Conservation (phyloP, 2,113 vertebrate genomes). For the Cryptotis parvus region DNA sequence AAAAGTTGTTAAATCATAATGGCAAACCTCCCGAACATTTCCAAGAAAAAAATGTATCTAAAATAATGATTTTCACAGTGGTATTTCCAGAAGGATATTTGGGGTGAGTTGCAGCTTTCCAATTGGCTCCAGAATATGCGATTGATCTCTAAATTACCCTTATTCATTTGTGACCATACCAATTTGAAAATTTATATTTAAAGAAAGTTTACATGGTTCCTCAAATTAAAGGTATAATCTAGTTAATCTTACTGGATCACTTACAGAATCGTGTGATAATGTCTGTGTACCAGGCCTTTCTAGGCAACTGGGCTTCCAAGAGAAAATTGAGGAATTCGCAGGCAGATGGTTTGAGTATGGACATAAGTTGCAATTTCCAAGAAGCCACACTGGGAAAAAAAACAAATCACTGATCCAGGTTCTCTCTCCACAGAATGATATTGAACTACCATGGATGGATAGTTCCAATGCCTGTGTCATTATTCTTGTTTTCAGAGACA, state of each 20-base stretch:
- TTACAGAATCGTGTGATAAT: neutral
- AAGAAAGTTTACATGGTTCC: neutral
- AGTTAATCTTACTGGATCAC: neutral
- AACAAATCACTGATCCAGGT: neutral
- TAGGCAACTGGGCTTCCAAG: neutral
- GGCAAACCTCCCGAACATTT: conserved; percentile 16
- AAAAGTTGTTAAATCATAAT: conserved; percentile 13
- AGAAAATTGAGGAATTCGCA: neutral
- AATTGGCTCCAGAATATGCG: neutral
- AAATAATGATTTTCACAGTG: neutral
- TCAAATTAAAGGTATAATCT: neutral
- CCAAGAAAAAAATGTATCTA: neutral
- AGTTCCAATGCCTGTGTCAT: neutral
- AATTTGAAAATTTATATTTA: neutral
- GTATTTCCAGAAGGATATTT: neutral
- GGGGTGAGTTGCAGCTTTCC: neutral
- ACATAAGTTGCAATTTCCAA: neutral
- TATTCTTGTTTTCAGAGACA: conserved; percentile 16
- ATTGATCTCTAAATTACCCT: neutral
- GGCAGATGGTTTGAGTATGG: neutral
- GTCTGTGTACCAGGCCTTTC: neutral
- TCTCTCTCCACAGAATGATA: neutral
- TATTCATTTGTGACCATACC: neutral
- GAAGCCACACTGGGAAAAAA: neutral
- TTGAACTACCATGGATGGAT: neutral